phyloP scores from a whole-genome alignment of 2,797 vertebrate genomes.

The Xenops minutus region DNA sequence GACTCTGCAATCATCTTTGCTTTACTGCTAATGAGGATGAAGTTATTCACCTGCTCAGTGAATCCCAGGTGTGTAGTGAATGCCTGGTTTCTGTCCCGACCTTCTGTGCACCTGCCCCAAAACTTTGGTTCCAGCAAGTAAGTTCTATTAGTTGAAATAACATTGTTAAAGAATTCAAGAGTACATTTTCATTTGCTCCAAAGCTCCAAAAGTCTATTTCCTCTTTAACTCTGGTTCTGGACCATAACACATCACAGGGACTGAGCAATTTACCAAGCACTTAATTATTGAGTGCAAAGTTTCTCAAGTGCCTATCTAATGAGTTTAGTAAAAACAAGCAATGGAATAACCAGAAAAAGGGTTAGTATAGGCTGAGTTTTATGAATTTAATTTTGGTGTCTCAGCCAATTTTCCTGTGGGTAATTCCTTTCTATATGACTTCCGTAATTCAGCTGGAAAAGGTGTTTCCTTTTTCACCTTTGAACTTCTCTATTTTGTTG shows the following conservation, averaged over 20 bases:
- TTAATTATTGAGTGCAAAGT: not conserved
- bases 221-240: not conserved
- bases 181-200: not conserved
- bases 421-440: not conserved
- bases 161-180: not conserved
- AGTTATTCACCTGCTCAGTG: not conserved
- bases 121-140: not conserved
- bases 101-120: not conserved
- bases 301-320: not conserved
- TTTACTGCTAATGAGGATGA: not conserved
- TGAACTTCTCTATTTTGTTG: not conserved
- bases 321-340: not conserved
- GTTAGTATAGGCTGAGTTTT: not conserved
- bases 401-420: not conserved
- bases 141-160: not conserved
- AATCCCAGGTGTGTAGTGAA: not conserved
- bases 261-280: not conserved
- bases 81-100: not conserved
- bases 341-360: not conserved
- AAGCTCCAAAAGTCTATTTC: not conserved
- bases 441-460: not conserved
- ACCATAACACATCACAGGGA: not conserved
- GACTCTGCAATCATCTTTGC: not conserved
- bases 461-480: not conserved
- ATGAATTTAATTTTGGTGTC: not conserved